These are phyloP conservation scores for Engystomops pustulosus DNA, from an alignment of 2,113 vertebrate genomes.

Conservation along the genomic window DNA sequence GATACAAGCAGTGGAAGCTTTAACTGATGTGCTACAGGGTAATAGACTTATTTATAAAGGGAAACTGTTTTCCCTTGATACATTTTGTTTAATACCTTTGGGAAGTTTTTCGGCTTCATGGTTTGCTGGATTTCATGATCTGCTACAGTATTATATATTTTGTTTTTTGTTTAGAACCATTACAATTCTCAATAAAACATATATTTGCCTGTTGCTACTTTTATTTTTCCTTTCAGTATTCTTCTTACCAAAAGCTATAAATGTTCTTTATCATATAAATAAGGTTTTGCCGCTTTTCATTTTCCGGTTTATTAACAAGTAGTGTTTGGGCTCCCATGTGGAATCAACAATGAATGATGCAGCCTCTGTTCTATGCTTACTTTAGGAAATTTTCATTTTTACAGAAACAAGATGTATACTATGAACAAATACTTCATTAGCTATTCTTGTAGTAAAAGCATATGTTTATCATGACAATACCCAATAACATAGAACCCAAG, in stretches of 20 bases:
- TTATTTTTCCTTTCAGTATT: conserved; percentile 2
- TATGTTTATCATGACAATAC: conserved; percentile 27
- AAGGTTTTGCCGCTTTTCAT: conserved; percentile 35
- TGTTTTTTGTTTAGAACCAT: not conserved
- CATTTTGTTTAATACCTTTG: not conserved
- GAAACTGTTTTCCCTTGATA: not conserved
- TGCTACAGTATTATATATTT: not conserved
- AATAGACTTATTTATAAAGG: too few species aligned
- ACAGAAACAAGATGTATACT: conserved; percentile 28
- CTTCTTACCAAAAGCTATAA: conserved; percentile 38
- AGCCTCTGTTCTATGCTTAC: conserved; percentile 31
- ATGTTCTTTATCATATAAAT: conserved; percentile 47
- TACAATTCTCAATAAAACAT: conserved; percentile 2
- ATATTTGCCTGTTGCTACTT: not conserved
- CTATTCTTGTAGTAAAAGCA: conserved; percentile 32
- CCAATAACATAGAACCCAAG: conserved; percentile 26
- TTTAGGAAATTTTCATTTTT: conserved; percentile 19
- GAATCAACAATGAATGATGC: conserved; percentile 42
- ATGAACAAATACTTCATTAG: conserved; percentile 34
- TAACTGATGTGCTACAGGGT: not conserved
- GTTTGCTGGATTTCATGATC: not conserved
- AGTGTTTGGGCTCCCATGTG: conserved; percentile 25
- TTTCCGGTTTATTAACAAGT: conserved; percentile 51
- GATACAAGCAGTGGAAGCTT: not conserved
- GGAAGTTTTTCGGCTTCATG: not conserved